These are phyloP conservation scores for Atrina japonica DNA, from an alignment of 2,888 invertebrate genomes.

Conservation along the genomic window DNA sequence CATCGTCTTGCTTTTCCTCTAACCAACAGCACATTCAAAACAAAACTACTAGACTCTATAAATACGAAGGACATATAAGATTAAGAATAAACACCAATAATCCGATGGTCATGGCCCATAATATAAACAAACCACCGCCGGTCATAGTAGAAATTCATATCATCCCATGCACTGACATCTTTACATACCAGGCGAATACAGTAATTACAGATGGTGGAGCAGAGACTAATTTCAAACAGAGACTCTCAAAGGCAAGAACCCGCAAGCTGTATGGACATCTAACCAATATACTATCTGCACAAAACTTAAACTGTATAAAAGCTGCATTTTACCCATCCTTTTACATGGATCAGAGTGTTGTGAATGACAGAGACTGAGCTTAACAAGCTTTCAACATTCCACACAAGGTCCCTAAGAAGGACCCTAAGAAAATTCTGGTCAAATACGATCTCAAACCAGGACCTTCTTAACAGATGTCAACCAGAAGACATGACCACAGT, in stretches of 20 bases:
- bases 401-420: slow-evolving; percentile 10
- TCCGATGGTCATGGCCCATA: neutral
- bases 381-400: neutral
- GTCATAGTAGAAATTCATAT: neutral
- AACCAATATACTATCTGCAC: neutral
- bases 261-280: neutral
- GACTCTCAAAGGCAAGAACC: neutral
- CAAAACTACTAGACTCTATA: neutral
- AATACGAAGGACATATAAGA: slow-evolving; percentile 17
- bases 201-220: slow-evolving; percentile 14
- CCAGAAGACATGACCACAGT: neutral
- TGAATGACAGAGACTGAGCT: neutral
- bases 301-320: slow-evolving; percentile 2
- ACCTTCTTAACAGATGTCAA: neutral
- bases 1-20: slow-evolving; percentile 27
- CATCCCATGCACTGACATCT: neutral
- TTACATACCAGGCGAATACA: neutral
- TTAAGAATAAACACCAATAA: slow-evolving; percentile 14
- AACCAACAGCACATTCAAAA: slow-evolving; percentile 7
- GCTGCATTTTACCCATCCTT: slow-evolving; percentile 3
- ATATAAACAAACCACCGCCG: neutral
- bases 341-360: slow-evolving; percentile 8
- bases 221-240: slow-evolving; percentile 9
- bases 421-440: neutral
- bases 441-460: slow-evolving; percentile 13